Evolutionary conservation across 92 coral and sea anemone species (phyloP), one percentile per base, ranked within the genome.

Genomic region (Phenganax stokvisi): DNA sequence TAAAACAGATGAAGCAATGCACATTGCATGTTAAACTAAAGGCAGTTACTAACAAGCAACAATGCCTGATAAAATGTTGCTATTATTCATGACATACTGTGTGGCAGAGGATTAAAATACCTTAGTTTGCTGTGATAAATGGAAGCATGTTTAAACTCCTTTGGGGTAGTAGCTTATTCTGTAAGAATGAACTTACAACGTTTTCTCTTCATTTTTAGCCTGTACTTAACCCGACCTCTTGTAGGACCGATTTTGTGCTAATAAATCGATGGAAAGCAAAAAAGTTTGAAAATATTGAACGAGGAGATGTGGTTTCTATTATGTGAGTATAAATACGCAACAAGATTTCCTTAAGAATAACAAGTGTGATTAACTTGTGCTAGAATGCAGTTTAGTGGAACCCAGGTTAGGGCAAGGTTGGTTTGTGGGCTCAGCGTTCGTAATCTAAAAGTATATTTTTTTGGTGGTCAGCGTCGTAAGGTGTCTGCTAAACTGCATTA

Each of bases 271-370:
- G 91, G 87, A 88, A 90, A 57, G 86, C 89, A 13, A 72, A 92
- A 55, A 79, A 76, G 51, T 94, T 87, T 83, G 80, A 87, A 65
- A 92, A 90, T 52, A 94, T 94, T 13, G 84, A 87, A 85, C 87
- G 92, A 90, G 98, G 98, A 63, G 96, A 94, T 59, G 85, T 94
- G 54, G 98, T 94, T 3, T 92, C 98, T 12, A 85, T 94, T 25
- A 81, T 90, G 98, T 94, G 81, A 89, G 98, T 87, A 20, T 20
- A 20, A 27, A 76, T 12, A 74, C 8, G 0, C 67, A 61, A 61
- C 67, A 20, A 63, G 17, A 44, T 61, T 20, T 79, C 61, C 51
- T 74, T 13, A 37, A 37, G 5, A 37, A 37, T 37, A 37, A 1
- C 47, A 37, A 37, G 2, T 37, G 47, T 37, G 47, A 37, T 37